Percentiles rank a stretch among this genome's conserved stretches.
These are phyloP conservation scores for Hycleus cichorii DNA, from an alignment of 1,140 invertebrate species.

Conservation along the genomic window DNA sequence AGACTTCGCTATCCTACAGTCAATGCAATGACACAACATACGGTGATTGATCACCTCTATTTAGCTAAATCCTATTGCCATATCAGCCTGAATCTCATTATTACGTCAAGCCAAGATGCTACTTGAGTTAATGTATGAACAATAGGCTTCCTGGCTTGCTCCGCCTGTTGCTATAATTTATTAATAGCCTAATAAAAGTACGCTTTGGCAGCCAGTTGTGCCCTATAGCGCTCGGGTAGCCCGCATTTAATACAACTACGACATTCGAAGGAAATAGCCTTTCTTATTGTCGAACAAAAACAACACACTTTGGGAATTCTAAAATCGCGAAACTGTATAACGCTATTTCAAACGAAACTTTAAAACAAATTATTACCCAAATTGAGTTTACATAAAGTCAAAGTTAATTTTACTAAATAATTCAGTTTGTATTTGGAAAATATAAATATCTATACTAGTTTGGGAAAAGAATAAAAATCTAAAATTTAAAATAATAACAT, in stretches of 20 bases:
- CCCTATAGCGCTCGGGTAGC: slow-evolving; percentile 18
- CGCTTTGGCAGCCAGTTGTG: slow-evolving; percentile 34
- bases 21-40: slow-evolving; percentile 36
- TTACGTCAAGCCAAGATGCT: slow-evolving; percentile 42
- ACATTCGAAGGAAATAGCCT: slow-evolving; percentile 27
- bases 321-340: slow-evolving; percentile 24
- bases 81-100: slow-evolving; percentile 41
- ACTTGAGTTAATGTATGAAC: slow-evolving; percentile 42
- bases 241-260: slow-evolving; percentile 26
- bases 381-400: slow-evolving; percentile 16
- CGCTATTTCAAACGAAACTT: slow-evolving; percentile 22
- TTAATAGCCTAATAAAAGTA: slow-evolving; percentile 43
- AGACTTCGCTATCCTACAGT: slow-evolving; percentile 20
- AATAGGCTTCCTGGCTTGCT: slow-evolving; percentile 37
- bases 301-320: slow-evolving; percentile 23
- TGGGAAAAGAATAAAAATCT: neutral
- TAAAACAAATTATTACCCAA: slow-evolving; percentile 17
- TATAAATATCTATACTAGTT: neutral
- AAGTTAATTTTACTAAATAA: slow-evolving; percentile 13
- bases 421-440: neutral
- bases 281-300: slow-evolving; percentile 22
- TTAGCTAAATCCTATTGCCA: slow-evolving; percentile 42
- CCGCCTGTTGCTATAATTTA: slow-evolving; percentile 43
- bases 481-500: neutral
- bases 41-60: slow-evolving; percentile 41